Conservation (phyloP, 2,113 vertebrate species). For the Baryphthengus martii region DNA sequence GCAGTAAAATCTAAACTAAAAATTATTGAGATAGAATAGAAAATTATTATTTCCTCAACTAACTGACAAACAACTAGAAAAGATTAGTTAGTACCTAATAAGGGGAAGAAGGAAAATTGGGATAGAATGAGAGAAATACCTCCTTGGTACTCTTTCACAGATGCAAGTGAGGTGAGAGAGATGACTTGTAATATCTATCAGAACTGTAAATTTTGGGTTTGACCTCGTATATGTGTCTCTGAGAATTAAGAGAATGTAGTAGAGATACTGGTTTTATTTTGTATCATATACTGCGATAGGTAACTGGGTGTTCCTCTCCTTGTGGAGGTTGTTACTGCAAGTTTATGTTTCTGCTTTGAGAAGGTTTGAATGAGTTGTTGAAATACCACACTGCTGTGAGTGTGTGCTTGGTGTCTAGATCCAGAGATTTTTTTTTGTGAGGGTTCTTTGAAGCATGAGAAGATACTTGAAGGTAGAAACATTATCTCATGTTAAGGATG, state of each 20-base stretch:
- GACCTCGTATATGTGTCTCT: neutral
- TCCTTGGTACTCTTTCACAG: neutral
- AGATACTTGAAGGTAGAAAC: neutral
- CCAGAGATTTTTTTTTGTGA: neutral
- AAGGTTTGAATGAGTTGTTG: neutral
- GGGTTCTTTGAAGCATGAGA: neutral
- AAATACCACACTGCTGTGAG: neutral
- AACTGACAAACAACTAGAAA: too few relatives aligned
- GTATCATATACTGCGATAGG: neutral
- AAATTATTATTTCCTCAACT: neutral
- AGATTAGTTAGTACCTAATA: neutral
- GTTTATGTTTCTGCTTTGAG: neutral
- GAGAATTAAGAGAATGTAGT: neutral
- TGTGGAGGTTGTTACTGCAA: neutral
- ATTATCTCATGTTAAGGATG: neutral
- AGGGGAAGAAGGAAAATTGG: neutral
- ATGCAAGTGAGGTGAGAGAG: accelerated
- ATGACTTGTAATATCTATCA: neutral
- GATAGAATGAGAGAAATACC: neutral
- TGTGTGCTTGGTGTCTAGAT: neutral
- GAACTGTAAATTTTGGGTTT: neutral
- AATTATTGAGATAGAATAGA: neutral
- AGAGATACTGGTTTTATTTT: neutral
- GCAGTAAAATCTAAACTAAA: neutral
- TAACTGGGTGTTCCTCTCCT: neutral